Conservation (phyloP, 1,140 invertebrate genomes). For the Frieseomelitta varia region DNA sequence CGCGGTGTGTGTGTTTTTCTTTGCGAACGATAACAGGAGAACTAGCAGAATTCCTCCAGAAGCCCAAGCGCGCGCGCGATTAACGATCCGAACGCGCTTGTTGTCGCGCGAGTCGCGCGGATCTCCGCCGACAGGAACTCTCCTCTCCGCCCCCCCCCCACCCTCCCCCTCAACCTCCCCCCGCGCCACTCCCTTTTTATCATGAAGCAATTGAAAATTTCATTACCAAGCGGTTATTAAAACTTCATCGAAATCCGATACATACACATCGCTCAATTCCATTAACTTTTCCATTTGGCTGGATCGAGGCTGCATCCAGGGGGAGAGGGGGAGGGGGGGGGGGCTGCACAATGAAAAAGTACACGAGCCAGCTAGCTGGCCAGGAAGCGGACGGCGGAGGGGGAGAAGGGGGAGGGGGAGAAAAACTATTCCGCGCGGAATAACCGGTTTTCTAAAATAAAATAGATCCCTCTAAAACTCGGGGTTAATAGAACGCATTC, state of each 20-base stretch:
- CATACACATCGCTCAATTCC: slow-evolving; percentile 26
- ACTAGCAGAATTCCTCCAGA: neutral
- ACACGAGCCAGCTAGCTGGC: neutral
- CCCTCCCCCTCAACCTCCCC: neutral
- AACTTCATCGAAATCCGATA: slow-evolving; percentile 53
- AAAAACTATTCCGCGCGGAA: slow-evolving; percentile 16
- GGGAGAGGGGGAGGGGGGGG: too few relatives aligned
- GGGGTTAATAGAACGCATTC: slow-evolving; percentile 18
- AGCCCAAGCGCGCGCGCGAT: neutral
- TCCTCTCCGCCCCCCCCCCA: too few relatives aligned
- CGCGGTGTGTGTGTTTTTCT: neutral
- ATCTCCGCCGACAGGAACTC: neutral
- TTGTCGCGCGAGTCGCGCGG: neutral
- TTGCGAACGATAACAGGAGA: neutral
- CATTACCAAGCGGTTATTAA: slow-evolving; percentile 52
- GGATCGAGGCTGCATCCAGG: neutral
- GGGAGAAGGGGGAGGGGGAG: neutral
- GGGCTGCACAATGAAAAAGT: slow-evolving; percentile 9
- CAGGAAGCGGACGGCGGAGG: too few relatives aligned
- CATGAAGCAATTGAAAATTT: slow-evolving; percentile 43
- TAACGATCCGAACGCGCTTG: neutral
- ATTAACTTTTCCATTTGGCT: slow-evolving; percentile 53
- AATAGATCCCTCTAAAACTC: slow-evolving; percentile 16
- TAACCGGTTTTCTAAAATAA: slow-evolving; percentile 22
- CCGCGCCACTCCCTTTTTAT: slow-evolving; percentile 20